Evolutionary conservation across 1,140 invertebrate species (phyloP).

Genomic region (Calosoma granatense): DNA sequence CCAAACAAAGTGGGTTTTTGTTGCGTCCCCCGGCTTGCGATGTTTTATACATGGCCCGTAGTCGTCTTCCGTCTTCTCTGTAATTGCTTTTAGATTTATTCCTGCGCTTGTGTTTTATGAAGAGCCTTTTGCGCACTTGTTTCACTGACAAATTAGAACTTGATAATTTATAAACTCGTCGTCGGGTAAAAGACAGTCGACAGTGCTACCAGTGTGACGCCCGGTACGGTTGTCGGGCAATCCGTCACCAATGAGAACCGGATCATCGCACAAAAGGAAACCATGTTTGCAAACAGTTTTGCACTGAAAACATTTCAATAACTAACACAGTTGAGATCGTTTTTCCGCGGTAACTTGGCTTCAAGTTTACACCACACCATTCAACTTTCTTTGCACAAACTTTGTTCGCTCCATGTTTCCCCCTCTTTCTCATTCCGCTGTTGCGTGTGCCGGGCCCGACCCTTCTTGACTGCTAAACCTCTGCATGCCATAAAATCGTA

Average conservation of each 20-base stretch:
- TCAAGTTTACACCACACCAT: neutral
- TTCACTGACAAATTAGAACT: neutral
- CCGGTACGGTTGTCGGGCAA: neutral
- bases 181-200: neutral
- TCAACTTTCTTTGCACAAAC: neutral
- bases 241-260: no score
- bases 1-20: constrained; percentile 4
- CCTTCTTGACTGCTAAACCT: neutral
- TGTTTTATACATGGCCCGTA: constrained; percentile 1
- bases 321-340: neutral
- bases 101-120: neutral
- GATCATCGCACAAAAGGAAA: neutral
- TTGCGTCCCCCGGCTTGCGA: neutral
- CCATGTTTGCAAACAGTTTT: neutral
- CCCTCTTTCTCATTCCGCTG: no score
- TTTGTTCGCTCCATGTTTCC: no score
- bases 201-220: neutral
- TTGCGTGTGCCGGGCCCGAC: neutral
- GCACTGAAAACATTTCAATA: neutral
- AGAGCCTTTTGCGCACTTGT: neutral
- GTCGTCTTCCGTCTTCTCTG: neutral
- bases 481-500: neutral
- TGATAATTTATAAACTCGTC: constrained; percentile 3
- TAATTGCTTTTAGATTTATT: constrained; percentile 9
- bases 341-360: neutral